Conservation (phyloP, 2,113 vertebrate genomes). For the Craseonycteris thonglongyai region DNA sequence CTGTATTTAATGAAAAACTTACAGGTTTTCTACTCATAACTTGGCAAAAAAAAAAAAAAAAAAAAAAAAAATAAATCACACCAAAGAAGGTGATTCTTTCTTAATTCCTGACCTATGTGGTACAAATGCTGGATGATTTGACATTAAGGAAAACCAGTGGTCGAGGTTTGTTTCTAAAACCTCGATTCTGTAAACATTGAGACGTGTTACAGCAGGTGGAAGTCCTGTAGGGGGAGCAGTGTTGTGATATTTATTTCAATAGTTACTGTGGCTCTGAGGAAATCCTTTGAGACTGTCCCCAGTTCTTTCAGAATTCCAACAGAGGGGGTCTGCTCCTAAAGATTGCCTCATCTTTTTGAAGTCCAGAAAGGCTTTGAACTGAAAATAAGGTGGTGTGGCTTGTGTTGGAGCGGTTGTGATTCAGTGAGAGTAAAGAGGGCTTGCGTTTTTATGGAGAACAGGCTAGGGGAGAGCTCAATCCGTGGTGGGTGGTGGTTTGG, state of each 20-base stretch:
- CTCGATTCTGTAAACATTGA: neutral
- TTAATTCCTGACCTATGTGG: neutral
- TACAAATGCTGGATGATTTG: neutral
- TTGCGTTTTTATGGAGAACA: neutral
- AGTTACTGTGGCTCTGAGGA: neutral
- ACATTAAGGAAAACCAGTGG: neutral
- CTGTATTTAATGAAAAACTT: slow-evolving; percentile 1
- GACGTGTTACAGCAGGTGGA: neutral
- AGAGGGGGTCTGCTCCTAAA: neutral
- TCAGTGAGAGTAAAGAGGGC: neutral
- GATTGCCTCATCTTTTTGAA: neutral
- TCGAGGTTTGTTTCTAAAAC: neutral
- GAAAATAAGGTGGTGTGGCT: neutral
- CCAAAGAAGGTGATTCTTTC: neutral
- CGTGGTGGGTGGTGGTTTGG: neutral
- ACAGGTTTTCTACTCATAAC: neutral
- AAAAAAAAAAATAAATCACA: neutral
- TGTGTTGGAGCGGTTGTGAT: neutral
- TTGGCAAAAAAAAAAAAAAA: neutral
- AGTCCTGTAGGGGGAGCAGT: slow-evolving; percentile 74
- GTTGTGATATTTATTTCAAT: neutral
- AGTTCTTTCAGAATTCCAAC: neutral
- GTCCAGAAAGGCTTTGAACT: slow-evolving; percentile 7
- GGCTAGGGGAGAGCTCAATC: neutral
- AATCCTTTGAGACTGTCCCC: neutral